Evolutionary conservation across 2,888 invertebrate genomes (phyloP).

Genomic region (Heliconius ismenius): DNA sequence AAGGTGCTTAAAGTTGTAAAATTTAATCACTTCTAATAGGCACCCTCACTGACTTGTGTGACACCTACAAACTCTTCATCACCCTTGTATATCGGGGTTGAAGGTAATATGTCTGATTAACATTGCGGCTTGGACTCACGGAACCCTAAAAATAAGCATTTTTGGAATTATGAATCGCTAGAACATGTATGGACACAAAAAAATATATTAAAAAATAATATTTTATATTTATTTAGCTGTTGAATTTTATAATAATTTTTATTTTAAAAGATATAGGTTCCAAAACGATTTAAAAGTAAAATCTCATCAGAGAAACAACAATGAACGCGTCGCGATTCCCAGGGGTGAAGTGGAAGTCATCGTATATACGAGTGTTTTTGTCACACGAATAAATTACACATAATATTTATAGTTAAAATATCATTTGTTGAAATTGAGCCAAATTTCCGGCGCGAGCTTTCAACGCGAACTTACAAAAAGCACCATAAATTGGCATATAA

Average conservation of each 20-base stretch:
- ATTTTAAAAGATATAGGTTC: not conserved
- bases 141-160: too few species aligned
- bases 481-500: constrained; percentile 82
- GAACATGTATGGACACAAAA: too few species aligned
- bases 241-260: not conserved
- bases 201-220: too few species aligned
- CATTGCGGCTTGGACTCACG: not conserved
- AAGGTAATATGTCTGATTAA: not conserved
- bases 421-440: constrained; percentile 82
- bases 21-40: constrained; percentile 76
- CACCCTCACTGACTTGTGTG: constrained; percentile 68
- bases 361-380: constrained; percentile 58
- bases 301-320: constrained; percentile 41
- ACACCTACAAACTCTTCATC: constrained; percentile 32
- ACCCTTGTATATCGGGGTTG: not conserved
- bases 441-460: constrained; percentile 79
- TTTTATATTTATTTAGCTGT: too few species aligned
- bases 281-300: constrained; percentile 22
- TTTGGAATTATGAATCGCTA: too few species aligned
- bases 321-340: constrained; percentile 49
- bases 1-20: constrained; percentile 69
- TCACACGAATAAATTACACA: constrained; percentile 63
- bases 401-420: constrained; percentile 79
- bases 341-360: constrained; percentile 60
- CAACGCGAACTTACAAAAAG: constrained; percentile 79